Conservation (phyloP, 2,797 vertebrate genomes). For the Ciconia nigra region DNA sequence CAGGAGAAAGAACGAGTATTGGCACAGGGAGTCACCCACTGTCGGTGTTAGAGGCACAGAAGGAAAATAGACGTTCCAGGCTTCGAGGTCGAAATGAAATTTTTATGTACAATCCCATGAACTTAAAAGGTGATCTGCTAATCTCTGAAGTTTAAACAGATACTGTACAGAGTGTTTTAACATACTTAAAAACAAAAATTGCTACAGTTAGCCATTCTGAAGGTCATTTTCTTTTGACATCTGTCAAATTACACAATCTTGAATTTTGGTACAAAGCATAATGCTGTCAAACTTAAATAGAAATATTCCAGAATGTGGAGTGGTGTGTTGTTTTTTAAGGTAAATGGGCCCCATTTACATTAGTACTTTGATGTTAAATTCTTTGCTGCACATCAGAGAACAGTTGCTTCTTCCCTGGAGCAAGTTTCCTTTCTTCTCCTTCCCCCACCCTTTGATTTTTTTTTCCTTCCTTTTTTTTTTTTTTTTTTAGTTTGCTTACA, state of each 20-base stretch:
- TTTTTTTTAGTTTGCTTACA: conserved; percentile 45
- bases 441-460: conserved; percentile 42
- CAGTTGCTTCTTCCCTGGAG: conserved; percentile 78
- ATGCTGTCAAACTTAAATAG: conserved; percentile 62
- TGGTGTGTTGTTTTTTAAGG: conserved; percentile 66
- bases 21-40: not conserved
- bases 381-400: conserved; percentile 79
- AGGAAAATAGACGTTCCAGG: not conserved
- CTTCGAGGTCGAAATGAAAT: not conserved
- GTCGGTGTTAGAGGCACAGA: not conserved
- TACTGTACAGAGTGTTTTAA: not conserved
- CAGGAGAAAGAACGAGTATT: not conserved
- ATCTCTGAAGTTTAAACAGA: conserved; percentile 23
- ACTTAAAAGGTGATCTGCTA: conserved; percentile 26
- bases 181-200: conserved; percentile 20
- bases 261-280: conserved; percentile 59
- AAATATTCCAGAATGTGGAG: conserved; percentile 65
- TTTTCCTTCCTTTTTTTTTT: not conserved
- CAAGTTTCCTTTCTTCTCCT: conserved; percentile 67
- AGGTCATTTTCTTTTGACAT: conserved; percentile 63
- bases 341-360: conserved; percentile 77
- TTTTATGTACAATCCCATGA: conserved; percentile 7
- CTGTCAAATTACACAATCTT: conserved; percentile 61
- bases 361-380: conserved; percentile 80
- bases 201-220: not conserved